Evolutionary conservation across 2,888 invertebrate genomes (phyloP).

Genomic region (Drosophila heteroneura): DNA sequence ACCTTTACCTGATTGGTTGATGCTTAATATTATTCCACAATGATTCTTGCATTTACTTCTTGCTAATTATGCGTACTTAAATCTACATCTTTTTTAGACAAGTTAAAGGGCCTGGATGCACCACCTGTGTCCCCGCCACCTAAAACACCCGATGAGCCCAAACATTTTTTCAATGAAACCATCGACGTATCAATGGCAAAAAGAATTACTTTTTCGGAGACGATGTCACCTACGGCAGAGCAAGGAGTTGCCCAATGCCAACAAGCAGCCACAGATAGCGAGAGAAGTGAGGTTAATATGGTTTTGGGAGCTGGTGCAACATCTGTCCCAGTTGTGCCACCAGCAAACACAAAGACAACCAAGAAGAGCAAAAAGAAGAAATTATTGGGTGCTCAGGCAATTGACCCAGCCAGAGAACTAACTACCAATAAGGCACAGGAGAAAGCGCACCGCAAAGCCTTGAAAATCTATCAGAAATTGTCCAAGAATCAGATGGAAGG

Average conservation of each 20-base stretch:
- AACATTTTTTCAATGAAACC: not conserved
- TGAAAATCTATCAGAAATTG: constrained; percentile 80
- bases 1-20: not conserved
- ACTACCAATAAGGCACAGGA: constrained; percentile 55
- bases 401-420: constrained; percentile 2
- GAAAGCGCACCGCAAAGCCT: constrained; percentile 76
- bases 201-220: not conserved
- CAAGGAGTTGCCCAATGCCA: not conserved
- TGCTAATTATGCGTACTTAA: not conserved
- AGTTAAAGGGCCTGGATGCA: constrained; percentile 73
- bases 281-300: not conserved
- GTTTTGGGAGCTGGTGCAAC: not conserved
- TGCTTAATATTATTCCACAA: not conserved
- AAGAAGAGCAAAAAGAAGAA: constrained; percentile 75
- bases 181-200: constrained; percentile 4
- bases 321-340: not conserved
- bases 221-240: not conserved
- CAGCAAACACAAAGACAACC: constrained; percentile 33
- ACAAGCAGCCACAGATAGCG: not conserved
- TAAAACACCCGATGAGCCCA: constrained; percentile 6
- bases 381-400: not conserved
- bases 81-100: constrained; percentile 35
- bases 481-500: constrained; percentile 41
- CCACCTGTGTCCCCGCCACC: constrained; percentile 40
- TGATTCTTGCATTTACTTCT: not conserved